Base-by-base conservation (phyloP, 2,797 vertebrate genomes). In the Microctenopoma stevenorrisi region DNA sequence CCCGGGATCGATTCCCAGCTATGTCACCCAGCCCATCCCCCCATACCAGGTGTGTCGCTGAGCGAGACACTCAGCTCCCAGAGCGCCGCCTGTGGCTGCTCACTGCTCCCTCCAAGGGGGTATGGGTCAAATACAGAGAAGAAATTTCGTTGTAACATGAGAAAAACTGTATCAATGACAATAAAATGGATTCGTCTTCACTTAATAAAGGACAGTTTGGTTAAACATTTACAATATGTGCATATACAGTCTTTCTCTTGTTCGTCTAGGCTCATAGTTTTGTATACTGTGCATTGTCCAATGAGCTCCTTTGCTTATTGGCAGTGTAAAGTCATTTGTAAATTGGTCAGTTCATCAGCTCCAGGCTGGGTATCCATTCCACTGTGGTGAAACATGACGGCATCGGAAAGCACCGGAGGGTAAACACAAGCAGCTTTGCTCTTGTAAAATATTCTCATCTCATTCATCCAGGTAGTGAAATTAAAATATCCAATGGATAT, bases 331-430 rank as follows among this genome's bases (percentile, higher is more conserved):
- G 78, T 85, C 64, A 51, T 80, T 81, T 82, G 68, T 59, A 67
- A 80, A 80, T 56, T 25, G 15, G 9, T 88, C 74, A 76, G 83
- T 93, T 82, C 68, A 71, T 89, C 92, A 94, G 94, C 94, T 63
- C 94, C 94, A 95, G 93, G 93, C 72, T 78, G 86, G 91, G 91
- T 89, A 90, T 93, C 89, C 86, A 76, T 62, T 84, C 85, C 89
- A 92, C 87, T 67, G 83, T 82, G 79, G 87, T 89, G 91, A 94
- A 94, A 94, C 94, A 94, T 93, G 92, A 92, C 91, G 89, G 90
- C 91, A 91, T 90, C 84, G 71, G 69, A 75, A 85, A 85, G 86
- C 87, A 89, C 76, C 88, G 88, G 86, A 89, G 85, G 87, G 72
- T 28, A 72, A 82, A 85, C 82, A 75, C 79, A 75, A 83, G 82